phyloP scores from a whole-genome alignment of 2,797 vertebrate species.

The Sciurus vulgaris region DNA sequence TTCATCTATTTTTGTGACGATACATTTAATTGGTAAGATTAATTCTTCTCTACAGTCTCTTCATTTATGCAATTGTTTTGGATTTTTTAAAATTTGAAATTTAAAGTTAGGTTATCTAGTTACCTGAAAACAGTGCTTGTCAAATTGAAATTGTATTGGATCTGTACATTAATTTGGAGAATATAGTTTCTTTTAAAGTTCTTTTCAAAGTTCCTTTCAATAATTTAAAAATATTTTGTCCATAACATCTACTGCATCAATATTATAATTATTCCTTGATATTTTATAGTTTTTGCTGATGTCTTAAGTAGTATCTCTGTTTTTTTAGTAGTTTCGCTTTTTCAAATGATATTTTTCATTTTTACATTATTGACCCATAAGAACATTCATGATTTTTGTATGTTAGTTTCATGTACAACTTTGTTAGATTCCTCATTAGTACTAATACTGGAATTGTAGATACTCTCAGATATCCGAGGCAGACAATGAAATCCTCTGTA shows the following conservation, averaged over 20 bases:
- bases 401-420: not conserved
- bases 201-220: not conserved
- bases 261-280: not conserved
- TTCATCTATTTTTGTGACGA: not conserved
- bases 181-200: not conserved
- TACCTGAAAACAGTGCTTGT: not conserved
- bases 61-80: not conserved
- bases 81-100: not conserved
- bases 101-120: not conserved
- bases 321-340: too few relatives aligned
- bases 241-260: not conserved
- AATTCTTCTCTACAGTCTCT: not conserved
- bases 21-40: not conserved
- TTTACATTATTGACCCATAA: not conserved
- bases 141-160: not conserved
- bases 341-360: conserved; percentile 1
- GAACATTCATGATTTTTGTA: not conserved
- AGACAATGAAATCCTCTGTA: not conserved
- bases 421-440: not conserved
- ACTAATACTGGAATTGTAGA: not conserved
- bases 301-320: not conserved
- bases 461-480: not conserved
- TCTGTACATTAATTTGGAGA: not conserved
- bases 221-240: not conserved
- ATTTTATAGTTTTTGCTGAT: not conserved